Percentiles rank a stretch among this genome's conserved stretches.
Conservation (phyloP, 2,888 invertebrate genomes). For the Scaptomyza parva region DNA sequence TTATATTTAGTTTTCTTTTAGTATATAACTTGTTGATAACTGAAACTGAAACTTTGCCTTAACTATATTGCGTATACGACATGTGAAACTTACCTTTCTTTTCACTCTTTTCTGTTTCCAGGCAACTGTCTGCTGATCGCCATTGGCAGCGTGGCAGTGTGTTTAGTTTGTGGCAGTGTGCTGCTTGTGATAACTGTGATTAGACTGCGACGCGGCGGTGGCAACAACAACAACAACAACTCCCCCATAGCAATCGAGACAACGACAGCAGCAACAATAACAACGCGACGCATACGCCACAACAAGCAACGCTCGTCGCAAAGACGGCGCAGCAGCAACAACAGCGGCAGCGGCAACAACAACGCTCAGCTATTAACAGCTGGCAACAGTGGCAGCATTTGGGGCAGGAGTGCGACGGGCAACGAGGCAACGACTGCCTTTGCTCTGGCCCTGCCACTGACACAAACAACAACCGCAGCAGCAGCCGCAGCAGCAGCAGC, state of each 20-base stretch:
- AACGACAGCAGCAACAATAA: conserved; percentile 60
- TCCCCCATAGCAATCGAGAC: conserved; percentile 61
- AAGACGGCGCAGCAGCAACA: conserved; percentile 57
- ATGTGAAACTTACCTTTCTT: conserved; percentile 3
- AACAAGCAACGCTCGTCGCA: conserved; percentile 70
- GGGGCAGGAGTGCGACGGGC: conserved; percentile 55
- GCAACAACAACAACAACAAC: conserved; percentile 62
- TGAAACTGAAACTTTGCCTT: too few relatives aligned
- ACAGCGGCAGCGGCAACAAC: conserved; percentile 21
- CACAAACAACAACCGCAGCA: conserved; percentile 70
- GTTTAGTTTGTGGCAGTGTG: conserved; percentile 81
- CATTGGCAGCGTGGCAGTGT: conserved; percentile 81
- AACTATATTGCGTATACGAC: too few relatives aligned
- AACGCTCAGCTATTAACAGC: conserved; percentile 34
- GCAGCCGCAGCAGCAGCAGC: conserved; percentile 17
- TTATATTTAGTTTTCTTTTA: neutral
- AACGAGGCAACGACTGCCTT: conserved; percentile 63
- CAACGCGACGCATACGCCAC: conserved; percentile 62
- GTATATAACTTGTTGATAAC: too few relatives aligned
- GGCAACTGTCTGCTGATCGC: conserved; percentile 80
- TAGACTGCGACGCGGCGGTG: conserved; percentile 64
- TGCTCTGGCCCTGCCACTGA: conserved; percentile 85
- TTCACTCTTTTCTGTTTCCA: conserved; percentile 36
- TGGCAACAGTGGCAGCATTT: conserved; percentile 19
- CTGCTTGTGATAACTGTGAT: conserved; percentile 78